Conservation (phyloP, 2,888 invertebrate genomes). For the Steinernema hermaphroditum region DNA sequence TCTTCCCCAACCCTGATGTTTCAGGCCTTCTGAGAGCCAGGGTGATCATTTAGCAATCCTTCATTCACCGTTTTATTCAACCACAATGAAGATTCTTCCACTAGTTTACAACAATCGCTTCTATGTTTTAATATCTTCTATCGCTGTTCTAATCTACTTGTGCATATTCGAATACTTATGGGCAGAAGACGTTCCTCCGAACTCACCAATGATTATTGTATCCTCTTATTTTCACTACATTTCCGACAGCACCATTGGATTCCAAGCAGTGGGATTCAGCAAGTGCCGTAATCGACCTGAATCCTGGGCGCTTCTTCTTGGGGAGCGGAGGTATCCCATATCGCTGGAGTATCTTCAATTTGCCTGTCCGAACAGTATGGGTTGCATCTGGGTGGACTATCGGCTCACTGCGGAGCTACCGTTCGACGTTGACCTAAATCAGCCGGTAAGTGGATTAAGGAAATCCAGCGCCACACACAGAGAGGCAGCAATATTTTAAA, state of each 20-base stretch:
- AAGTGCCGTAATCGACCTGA: neutral
- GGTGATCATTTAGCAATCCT: no score
- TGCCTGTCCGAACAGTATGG: neutral
- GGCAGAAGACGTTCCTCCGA: conserved; percentile 12
- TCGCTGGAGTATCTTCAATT: neutral
- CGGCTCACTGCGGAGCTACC: neutral
- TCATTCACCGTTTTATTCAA: no score
- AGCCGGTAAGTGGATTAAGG: neutral
- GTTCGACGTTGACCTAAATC: neutral
- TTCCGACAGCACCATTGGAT: neutral
- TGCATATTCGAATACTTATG: no score
- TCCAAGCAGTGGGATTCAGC: neutral
- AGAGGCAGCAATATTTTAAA: no score
- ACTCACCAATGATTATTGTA: neutral
- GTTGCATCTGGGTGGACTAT: neutral
- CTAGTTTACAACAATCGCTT: no score
- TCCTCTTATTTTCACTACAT: neutral
- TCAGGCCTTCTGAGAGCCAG: no score
- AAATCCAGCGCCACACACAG: neutral
- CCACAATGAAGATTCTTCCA: no score
- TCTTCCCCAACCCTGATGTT: no score
- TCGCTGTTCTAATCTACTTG: no score
- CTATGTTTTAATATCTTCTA: no score
- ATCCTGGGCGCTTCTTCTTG: neutral
- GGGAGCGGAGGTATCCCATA: neutral